Evolutionary conservation across 2,113 vertebrate genomes (phyloP).

Genomic region (Accipiter cooperii): DNA sequence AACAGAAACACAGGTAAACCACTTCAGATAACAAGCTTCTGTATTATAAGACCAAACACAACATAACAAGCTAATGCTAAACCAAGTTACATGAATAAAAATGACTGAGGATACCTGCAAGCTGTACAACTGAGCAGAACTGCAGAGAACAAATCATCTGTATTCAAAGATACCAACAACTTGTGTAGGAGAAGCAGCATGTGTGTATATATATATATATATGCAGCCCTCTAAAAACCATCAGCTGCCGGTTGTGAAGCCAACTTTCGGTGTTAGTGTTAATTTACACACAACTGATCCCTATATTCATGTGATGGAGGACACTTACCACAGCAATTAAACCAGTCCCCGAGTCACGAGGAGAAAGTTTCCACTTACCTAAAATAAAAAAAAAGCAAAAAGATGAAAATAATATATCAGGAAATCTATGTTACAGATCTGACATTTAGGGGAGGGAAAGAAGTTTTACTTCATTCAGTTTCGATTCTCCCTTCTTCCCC

Average conservation of each 20-base stretch:
- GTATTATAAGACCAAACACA: not conserved
- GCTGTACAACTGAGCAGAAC: not conserved
- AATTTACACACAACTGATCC: not conserved
- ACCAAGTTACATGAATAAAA: not conserved
- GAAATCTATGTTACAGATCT: not conserved
- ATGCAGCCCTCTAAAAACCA: not conserved
- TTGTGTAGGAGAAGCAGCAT: accelerated
- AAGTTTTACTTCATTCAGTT: not conserved
- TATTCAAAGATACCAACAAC: not conserved
- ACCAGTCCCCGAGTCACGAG: constrained; percentile 30
- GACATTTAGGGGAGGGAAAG: not conserved
- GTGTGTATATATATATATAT: accelerated
- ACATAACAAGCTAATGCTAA: not conserved
- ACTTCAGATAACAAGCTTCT: not conserved
- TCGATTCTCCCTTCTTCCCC: not conserved
- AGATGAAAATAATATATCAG: not conserved
- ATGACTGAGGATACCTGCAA: not conserved
- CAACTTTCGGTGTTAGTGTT: not conserved
- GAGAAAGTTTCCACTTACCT: constrained; percentile 77
- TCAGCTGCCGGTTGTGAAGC: not conserved
- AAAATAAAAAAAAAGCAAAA: not conserved
- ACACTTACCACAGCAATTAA: constrained; percentile 71
- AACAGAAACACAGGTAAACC: not conserved
- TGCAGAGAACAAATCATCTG: not conserved
- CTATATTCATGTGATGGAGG: not conserved